Evolutionary conservation across 2,113 vertebrate species (phyloP).

Genomic region (Prolemur simus): DNA sequence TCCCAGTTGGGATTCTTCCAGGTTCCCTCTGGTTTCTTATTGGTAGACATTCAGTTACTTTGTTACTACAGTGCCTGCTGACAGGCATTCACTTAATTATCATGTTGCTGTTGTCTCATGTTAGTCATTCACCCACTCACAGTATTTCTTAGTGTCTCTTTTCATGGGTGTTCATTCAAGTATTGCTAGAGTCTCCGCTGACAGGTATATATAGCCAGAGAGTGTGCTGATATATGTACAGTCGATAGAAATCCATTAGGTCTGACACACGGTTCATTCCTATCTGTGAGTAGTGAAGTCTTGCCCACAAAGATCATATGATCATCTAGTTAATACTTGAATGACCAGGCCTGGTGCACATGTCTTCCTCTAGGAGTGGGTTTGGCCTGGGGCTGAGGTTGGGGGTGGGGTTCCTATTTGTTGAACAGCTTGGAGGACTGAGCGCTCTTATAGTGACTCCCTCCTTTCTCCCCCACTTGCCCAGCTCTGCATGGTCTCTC

Average conservation of each 20-base stretch:
- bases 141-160: constrained; percentile 24
- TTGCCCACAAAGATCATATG: constrained; percentile 41
- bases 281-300: neutral
- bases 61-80: neutral
- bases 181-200: neutral
- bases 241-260: neutral
- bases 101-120: neutral
- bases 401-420: neutral
- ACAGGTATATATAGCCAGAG: neutral
- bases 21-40: constrained; percentile 44
- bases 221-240: neutral
- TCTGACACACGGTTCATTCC: neutral
- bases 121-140: constrained; percentile 4
- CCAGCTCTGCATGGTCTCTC: constrained; percentile 97
- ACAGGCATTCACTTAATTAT: constrained; percentile 2
- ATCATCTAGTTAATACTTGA: constrained; percentile 19
- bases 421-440: constrained; percentile 1
- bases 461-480: neutral
- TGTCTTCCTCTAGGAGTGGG: neutral
- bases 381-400: neutral
- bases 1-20: constrained; percentile 59
- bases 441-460: constrained; percentile 43
- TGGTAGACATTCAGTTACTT: neutral
- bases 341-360: neutral
- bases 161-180: neutral